Evolutionary conservation across 1,140 invertebrate genomes (phyloP).

Genomic region (Tetramorium alpestre): DNA sequence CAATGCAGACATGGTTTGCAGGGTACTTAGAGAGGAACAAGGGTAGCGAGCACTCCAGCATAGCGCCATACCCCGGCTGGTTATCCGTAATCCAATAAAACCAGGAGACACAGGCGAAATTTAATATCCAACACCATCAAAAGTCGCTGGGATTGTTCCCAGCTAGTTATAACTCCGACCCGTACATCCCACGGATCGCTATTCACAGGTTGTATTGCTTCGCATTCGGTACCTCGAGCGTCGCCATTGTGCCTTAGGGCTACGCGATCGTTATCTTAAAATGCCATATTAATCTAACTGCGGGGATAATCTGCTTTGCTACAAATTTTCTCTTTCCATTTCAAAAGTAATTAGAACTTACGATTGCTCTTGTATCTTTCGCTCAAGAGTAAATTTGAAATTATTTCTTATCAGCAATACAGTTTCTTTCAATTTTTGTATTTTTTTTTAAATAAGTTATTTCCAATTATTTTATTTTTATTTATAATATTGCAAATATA

Average conservation of each 20-base stretch:
- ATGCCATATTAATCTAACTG: conserved; percentile 51
- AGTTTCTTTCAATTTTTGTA: not conserved
- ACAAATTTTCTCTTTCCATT: conserved; percentile 39
- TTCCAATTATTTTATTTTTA: not conserved
- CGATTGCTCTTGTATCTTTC: not conserved
- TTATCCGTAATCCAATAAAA: conserved; percentile 85
- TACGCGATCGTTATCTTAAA: conserved; percentile 59
- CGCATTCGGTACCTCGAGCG: conserved; percentile 44
- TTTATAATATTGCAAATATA: not conserved
- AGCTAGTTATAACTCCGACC: conserved; percentile 72
- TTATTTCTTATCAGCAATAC: not conserved
- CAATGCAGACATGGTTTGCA: conserved; percentile 73
- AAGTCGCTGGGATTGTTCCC: conserved; percentile 84
- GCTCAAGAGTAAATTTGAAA: not conserved
- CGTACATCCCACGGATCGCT: conserved; percentile 47
- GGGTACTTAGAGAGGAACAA: conserved; percentile 80
- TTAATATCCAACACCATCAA: conserved; percentile 85
- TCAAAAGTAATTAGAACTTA: conserved; percentile 27
- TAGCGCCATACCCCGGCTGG: conserved; percentile 76
- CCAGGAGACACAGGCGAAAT: conserved; percentile 82
- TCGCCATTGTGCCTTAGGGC: conserved; percentile 51
- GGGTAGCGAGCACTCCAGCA: conserved; percentile 76
- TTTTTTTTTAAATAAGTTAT: not conserved
- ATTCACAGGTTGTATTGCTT: conserved; percentile 37
- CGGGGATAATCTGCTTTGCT: conserved; percentile 38